Evolutionary conservation across 2,888 invertebrate species (phyloP), one percentile per base, ranked within the genome.

Genomic region (Molanna angustata): DNA sequence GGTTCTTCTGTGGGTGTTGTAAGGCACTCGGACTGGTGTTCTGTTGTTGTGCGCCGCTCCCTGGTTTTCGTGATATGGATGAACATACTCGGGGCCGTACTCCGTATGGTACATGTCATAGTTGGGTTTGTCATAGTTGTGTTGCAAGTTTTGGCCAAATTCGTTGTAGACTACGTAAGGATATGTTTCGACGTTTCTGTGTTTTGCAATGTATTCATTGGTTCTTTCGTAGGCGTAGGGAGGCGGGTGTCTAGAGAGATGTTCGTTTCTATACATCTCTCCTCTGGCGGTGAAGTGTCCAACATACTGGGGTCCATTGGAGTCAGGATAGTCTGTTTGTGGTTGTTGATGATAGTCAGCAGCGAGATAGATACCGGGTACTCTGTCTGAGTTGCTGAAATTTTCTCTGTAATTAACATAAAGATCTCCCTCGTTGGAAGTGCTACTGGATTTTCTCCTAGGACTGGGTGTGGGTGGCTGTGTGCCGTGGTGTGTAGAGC

Each of bases 361-460:
- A 17, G 73, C 71, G 54, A 72, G 68, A 62, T 73, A 74, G 37
- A 74, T 73, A 2, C 71, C 70, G 17, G 73, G 69, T 69, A 21
- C 70, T 60, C 21, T 71, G 71, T 52, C 69, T 69, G 0, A 68
- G 68, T 4, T 69, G 61, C 72, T 72, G 61, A 76, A 75, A 65
- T 76, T 73, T 41, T 77, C 76, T 21, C 77, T 64, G 62, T 77
- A 77, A 63, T 77, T 76, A 58, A 78, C 73, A 63, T 78, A 79
- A 1, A 80, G 65, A 62, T 85, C 83, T n/a, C 85, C 86, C 41
- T 85, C 80, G 60, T 87, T 88, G 40, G 84, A 84, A 11, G 84
- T 82, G 35, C 81, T 82, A 63, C 85, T 85, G 1, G 86, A 84
- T 61, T 89, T 89, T 43, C 90, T 75, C 19, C 88, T 71, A 0